Conservation (phyloP, 1,140 invertebrate genomes). For the Zaprionus ornatus region DNA sequence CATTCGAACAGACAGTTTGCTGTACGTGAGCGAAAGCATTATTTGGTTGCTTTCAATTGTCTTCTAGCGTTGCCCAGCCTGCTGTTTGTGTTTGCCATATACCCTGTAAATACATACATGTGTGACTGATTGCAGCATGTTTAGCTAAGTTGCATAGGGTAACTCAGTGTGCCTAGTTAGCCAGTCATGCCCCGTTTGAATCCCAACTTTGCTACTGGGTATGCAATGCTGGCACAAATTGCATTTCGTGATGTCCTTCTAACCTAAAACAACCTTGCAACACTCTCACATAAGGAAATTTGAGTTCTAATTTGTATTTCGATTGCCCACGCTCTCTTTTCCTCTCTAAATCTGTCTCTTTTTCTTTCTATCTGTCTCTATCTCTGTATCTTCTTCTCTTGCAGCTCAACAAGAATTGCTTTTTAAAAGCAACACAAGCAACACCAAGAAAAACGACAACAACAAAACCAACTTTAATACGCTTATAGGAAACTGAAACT, state of each 20-base stretch:
- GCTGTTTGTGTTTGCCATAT: not conserved
- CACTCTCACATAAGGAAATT: not conserved
- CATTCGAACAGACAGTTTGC: constrained; percentile 12
- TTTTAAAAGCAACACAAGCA: constrained; percentile 10
- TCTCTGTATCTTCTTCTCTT: constrained; percentile 4
- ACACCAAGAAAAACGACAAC: constrained; percentile 1
- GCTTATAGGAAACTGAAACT: constrained; percentile 35
- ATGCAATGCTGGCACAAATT: not conserved
- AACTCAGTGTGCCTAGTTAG: not conserved
- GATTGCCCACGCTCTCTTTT: not conserved
- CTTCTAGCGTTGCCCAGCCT: not conserved
- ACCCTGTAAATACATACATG: constrained; percentile 3
- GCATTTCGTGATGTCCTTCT: not conserved
- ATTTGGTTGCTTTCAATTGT: constrained; percentile 19
- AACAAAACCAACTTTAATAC: constrained; percentile 37
- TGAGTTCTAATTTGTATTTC: constrained; percentile 18
- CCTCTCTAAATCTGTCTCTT: not conserved
- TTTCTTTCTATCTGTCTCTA: not conserved
- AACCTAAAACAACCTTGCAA: constrained; percentile 7
- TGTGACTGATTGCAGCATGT: not conserved
- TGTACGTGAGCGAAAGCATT: constrained; percentile 14
- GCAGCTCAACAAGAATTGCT: constrained; percentile 25
- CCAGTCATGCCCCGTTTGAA: not conserved
- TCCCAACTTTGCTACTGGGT: not conserved
- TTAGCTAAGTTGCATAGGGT: not conserved